phyloP scores from a whole-genome alignment of 2,113 vertebrate genomes.

The Oryzias celebensis region DNA sequence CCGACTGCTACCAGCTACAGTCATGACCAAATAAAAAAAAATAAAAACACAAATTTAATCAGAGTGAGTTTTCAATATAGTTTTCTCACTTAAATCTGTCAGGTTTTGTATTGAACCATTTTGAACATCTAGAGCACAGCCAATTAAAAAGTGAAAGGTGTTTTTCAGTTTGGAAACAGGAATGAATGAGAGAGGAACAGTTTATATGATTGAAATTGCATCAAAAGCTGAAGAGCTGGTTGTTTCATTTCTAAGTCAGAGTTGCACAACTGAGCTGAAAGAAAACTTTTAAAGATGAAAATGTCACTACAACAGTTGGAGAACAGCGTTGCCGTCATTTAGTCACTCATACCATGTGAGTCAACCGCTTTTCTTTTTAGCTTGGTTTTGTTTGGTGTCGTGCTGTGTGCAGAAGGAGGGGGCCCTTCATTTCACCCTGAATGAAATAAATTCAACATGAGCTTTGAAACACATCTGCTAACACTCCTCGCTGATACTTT shows the following conservation, averaged over 20 bases:
- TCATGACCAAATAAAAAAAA: no score
- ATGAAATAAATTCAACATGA: constrained; percentile 61
- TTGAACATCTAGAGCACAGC: no score
- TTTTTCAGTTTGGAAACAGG: no score
- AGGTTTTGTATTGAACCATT: no score
- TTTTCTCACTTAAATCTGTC: no score
- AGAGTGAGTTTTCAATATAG: no score
- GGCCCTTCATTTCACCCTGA: constrained; percentile 45
- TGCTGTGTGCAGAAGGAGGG: constrained; percentile 30
- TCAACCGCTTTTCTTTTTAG: constrained; percentile 30
- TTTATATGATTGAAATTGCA: no score
- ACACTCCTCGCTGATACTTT: constrained; percentile 41
- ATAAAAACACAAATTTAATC: no score
- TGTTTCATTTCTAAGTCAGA: constrained; percentile 11
- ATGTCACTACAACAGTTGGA: constrained; percentile 11
- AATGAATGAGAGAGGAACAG: no score
- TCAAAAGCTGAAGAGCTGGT: neutral
- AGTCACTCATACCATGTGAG: constrained; percentile 29
- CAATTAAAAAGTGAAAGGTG: no score
- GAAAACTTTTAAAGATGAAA: neutral
- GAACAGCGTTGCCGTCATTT: constrained; percentile 35
- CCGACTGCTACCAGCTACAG: no score
- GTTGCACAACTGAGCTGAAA: neutral
- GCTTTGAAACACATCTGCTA: constrained; percentile 56
- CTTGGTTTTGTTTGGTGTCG: constrained; percentile 49